Percentiles rank a stretch among this genome's conserved stretches.
Evolutionary conservation across 30 jellyfish, hydroid and myxozoan species (phyloP).

Genomic region (Clytia hemisphaerica): DNA sequence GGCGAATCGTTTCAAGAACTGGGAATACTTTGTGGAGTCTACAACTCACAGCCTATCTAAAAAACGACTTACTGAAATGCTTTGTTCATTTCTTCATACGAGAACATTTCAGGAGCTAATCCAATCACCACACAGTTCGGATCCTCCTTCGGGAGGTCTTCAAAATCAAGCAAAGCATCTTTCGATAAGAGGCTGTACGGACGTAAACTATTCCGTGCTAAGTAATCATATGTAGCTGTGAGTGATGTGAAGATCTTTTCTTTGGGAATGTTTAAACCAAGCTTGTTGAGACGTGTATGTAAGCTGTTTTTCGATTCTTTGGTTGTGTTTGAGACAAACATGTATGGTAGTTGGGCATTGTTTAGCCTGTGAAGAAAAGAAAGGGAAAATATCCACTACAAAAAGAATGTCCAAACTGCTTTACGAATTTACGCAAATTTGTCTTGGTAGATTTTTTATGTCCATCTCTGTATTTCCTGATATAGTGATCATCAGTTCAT

Average conservation of each 20-base stretch:
- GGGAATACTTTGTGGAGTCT: too few relatives aligned
- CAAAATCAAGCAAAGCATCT: conserved; percentile 22
- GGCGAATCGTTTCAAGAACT: too few relatives aligned
- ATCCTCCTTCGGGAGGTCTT: not conserved
- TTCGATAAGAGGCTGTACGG: conserved; percentile 10
- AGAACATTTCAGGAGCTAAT: conserved; percentile 9
- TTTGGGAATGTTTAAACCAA: not conserved
- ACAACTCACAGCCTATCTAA: not conserved
- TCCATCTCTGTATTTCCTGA: too few relatives aligned
- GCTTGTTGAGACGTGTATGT: conserved; percentile 1
- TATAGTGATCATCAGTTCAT: too few relatives aligned
- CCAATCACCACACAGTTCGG: conserved; percentile 37
- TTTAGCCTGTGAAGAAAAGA: not conserved
- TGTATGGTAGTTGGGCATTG: conserved; percentile 1
- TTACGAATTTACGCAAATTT: too few relatives aligned
- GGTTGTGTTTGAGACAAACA: conserved; percentile 22
- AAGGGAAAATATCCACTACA: not conserved
- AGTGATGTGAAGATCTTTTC: conserved; percentile 10
- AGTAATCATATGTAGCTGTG: conserved; percentile 8
- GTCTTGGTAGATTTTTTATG: too few relatives aligned
- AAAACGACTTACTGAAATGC: conserved; percentile 29
- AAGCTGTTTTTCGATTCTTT: conserved; percentile 13
- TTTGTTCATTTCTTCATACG: not conserved
- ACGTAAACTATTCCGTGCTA: not conserved
- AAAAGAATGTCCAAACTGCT: not conserved